phyloP scores from a whole-genome alignment of 2,888 invertebrate genomes.

The Eupithecia pulchellata region DNA sequence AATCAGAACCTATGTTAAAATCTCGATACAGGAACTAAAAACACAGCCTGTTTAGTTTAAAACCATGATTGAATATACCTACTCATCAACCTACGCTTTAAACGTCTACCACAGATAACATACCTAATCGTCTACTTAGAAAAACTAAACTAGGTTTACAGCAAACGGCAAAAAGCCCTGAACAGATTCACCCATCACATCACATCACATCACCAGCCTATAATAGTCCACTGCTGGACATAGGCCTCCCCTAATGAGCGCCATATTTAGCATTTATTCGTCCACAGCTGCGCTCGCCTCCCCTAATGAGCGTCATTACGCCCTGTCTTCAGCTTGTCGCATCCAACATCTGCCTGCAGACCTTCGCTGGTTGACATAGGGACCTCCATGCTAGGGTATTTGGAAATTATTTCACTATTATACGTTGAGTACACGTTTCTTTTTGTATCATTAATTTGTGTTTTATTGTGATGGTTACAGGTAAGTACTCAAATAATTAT shows the following conservation, averaged over 20 bases:
- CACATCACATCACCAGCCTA: neutral
- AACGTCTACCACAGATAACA: too few relatives aligned
- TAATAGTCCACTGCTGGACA: neutral
- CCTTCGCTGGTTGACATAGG: too few relatives aligned
- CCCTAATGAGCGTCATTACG: too few relatives aligned
- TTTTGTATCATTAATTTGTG: neutral
- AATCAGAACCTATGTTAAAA: neutral
- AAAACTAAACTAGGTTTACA: neutral
- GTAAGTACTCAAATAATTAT: neutral
- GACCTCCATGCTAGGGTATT: neutral
- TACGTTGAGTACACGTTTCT: neutral
- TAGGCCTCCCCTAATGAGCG: too few relatives aligned
- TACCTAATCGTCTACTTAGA: neutral
- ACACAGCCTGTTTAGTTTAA: constrained; percentile 17
- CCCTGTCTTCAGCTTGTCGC: too few relatives aligned
- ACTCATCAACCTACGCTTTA: neutral
- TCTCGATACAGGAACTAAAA: constrained; percentile 18
- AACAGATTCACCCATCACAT: neutral
- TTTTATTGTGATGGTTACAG: neutral
- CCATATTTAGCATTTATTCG: neutral
- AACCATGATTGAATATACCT: neutral
- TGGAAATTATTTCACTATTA: neutral
- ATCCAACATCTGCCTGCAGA: too few relatives aligned
- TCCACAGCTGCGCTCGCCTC: neutral
- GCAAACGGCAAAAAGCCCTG: neutral